Evolutionary conservation across 2,113 vertebrate genomes (phyloP), one percentile per base, ranked within the genome.

Genomic region (Phylloscopus whistleri): DNA sequence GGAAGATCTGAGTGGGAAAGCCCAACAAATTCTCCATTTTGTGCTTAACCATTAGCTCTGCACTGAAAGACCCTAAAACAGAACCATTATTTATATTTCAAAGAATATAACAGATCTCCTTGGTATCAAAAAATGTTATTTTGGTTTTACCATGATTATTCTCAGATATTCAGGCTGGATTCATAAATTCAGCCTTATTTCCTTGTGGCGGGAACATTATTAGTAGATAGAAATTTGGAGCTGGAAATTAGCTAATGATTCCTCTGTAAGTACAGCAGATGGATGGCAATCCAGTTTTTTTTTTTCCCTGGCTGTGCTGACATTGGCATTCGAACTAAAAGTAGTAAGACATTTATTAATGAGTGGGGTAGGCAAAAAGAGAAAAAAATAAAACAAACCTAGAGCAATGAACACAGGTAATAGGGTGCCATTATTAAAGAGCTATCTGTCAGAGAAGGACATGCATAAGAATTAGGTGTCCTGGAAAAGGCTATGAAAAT

Each of bases 401-500:
- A 82, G 31, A 92, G 73, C 72, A 80, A 86, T 39, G 92, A 94
- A 56, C 41, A 41, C 17, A 69, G 59, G 79, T 93, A 89, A 95
- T 72, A 91, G 46, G 28, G 44, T 95, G 48, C 77, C 75, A 84
- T 92, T 93, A 90, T 90, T 91, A 81, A 75, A 88, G 59, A 93
- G 52, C 28, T 83, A 62, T 88, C 55, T 94, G 86, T 75, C 53
- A 55, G 52, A 96, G 44, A 24, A 92, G 23, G 46, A 78, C 72
- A 58, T 75, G 76, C 69, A 92, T 88, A 72, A 90, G 49, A 93
- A 96, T 94, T 86, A 94, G 49, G 20, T 84, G n/a, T 43, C 56
- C 39, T 84, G 85, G 69, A 75, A 97, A 86, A 92, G 35, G n/a
- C 69, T 90, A 19, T 75, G 83, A 83, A 93, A 92, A 94, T 60